Percentiles rank a stretch among this genome's conserved stretches.
phyloP scores from a whole-genome alignment of 2,888 invertebrate genomes.

The Ormyrus nitidulus region DNA sequence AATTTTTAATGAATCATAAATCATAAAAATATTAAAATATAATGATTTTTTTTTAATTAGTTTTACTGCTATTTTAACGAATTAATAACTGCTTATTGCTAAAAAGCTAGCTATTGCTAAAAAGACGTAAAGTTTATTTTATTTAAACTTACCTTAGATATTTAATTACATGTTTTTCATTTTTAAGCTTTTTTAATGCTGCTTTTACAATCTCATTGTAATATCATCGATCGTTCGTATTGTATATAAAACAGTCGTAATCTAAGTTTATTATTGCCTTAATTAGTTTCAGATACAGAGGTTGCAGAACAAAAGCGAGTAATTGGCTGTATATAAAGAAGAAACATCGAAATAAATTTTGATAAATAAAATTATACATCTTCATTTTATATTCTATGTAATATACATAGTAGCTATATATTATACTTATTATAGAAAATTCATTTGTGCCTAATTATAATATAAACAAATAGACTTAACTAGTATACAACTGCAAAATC shows the following conservation, averaged over 20 bases:
- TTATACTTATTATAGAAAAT: constrained; percentile 20
- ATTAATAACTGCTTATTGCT: too few species aligned
- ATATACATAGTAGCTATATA: too few species aligned
- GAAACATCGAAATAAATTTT: constrained; percentile 12
- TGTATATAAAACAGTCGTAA: neutral
- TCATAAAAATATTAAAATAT: too few species aligned
- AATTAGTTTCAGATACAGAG: constrained; percentile 67
- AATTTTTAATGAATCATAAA: too few species aligned
- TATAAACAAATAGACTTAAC: neutral
- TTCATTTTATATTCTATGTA: constrained; percentile 7
- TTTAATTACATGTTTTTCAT: neutral
- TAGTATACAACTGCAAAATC: neutral
- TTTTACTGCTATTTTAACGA: too few species aligned
- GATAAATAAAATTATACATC: too few species aligned
- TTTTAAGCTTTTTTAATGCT: constrained; percentile 17
- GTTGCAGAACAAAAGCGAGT: constrained; percentile 66
- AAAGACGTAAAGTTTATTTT: neutral
- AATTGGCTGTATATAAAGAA: constrained; percentile 70
- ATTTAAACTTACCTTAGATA: too few species aligned
- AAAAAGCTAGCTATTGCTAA: too few species aligned
- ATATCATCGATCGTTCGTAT: neutral
- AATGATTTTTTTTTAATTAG: too few species aligned
- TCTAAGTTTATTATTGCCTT: constrained; percentile 4
- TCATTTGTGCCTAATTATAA: constrained; percentile 22
- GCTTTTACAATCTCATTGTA: constrained; percentile 8